These are phyloP conservation scores for Darwinula stevensoni DNA, from an alignment of 2,888 invertebrate genomes.

Conservation along the genomic window DNA sequence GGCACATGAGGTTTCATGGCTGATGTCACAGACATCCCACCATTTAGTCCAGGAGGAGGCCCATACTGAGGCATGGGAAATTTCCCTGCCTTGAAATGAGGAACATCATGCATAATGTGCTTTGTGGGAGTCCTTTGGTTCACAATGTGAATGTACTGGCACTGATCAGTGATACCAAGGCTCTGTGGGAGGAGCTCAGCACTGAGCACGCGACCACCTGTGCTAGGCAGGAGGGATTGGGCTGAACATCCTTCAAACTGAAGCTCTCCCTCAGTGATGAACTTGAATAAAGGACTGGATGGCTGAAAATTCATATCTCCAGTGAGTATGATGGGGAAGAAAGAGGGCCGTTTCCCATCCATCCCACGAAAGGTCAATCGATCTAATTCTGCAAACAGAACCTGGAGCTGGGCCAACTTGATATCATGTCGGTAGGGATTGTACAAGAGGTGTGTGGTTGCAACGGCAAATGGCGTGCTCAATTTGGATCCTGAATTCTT, in stretches of 20 bases:
- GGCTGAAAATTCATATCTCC: conserved; percentile 80
- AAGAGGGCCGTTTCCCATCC: conserved; percentile 17
- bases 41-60: no score
- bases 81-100: no score
- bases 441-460: conserved; percentile 78
- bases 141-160: conserved; percentile 14
- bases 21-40: no score
- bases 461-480: conserved; percentile 32
- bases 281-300: conserved; percentile 32
- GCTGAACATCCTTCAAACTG: conserved; percentile 13
- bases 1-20: no score
- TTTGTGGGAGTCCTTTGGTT: no score
- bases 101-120: no score
- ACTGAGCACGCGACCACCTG: conserved; percentile 9
- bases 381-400: conserved; percentile 57
- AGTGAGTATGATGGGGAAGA: conserved; percentile 50
- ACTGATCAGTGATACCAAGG: conserved; percentile 19
- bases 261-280: conserved; percentile 33
- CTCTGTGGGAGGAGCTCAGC: conserved; percentile 14
- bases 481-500: conserved; percentile 12
- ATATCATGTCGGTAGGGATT: conserved; percentile 70
- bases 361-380: conserved; percentile 28
- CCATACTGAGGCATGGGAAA: no score
- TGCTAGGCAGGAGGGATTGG: conserved; percentile 8
- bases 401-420: conserved; percentile 53